phyloP scores from a whole-genome alignment of 2,797 vertebrate species.

The Cetoscarus ocellatus region DNA sequence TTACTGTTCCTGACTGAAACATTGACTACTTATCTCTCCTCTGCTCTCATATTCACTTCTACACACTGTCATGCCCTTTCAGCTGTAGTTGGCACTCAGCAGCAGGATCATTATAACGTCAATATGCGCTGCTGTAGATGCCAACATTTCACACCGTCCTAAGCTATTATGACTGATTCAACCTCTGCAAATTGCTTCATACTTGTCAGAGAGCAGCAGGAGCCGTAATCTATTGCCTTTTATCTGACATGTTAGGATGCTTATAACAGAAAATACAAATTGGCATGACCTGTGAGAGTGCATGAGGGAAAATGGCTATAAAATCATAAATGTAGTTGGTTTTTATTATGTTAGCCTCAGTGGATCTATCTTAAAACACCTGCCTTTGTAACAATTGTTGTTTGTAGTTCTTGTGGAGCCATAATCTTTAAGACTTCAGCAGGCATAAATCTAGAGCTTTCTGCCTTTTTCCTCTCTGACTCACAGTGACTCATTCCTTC shows the following conservation, averaged over 20 bases:
- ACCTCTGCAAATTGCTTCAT: constrained; percentile 12
- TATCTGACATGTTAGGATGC: constrained; percentile 6
- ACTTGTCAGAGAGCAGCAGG: not conserved
- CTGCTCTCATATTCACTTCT: constrained; percentile 26
- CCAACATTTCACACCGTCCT: constrained; percentile 6
- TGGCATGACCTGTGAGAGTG: not conserved
- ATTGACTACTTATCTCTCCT: constrained; percentile 14
- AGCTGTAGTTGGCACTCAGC: constrained; percentile 7
- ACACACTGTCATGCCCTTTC: constrained; percentile 12
- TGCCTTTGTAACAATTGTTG: constrained; percentile 39
- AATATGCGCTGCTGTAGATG: constrained; percentile 15
- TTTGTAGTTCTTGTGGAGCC: constrained; percentile 48
- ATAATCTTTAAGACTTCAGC: constrained; percentile 11
- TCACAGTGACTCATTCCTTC: constrained; percentile 40
- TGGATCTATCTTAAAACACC: constrained; percentile 19
- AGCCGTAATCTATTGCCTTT: not conserved
- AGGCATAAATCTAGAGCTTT: constrained; percentile 23
- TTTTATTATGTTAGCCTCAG: constrained; percentile 11
- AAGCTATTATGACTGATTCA: constrained; percentile 22
- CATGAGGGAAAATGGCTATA: not conserved
- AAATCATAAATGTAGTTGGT: not conserved
- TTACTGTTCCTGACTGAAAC: constrained; percentile 35
- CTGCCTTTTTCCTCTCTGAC: constrained; percentile 16
- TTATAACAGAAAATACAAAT: not conserved
- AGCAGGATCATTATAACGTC: constrained; percentile 26